Evolutionary conservation across 2,797 vertebrate species (phyloP).

Genomic region (Arctocebus calabarensis): DNA sequence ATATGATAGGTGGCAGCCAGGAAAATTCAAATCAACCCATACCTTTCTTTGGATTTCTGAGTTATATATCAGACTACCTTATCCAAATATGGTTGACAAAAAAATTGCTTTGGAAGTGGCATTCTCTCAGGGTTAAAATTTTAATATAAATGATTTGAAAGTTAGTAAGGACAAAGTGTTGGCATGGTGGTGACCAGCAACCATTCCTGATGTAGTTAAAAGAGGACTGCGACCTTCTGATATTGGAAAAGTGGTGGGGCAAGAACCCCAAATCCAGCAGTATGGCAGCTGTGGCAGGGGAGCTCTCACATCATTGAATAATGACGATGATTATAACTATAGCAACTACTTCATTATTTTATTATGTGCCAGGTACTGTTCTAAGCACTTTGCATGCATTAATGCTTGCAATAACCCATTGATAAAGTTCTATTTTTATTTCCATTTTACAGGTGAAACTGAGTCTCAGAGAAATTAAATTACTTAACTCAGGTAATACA

Average conservation of each 20-base stretch:
- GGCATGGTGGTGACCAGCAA: neutral
- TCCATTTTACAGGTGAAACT: neutral
- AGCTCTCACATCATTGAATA: neutral
- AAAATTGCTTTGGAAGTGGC: neutral
- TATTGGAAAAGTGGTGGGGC: neutral
- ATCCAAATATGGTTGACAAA: neutral
- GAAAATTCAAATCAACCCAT: neutral
- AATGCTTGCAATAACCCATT: neutral
- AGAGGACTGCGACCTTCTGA: neutral
- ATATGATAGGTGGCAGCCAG: neutral
- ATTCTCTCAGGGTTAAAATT: neutral
- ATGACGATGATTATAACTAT: neutral
- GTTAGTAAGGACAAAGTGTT: neutral
- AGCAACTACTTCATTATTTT: neutral
- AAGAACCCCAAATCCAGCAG: neutral
- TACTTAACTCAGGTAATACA: neutral
- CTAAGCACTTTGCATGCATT: neutral
- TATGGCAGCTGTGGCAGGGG: neutral
- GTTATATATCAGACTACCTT: neutral
- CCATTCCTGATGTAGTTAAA: neutral
- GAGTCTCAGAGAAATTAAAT: neutral
- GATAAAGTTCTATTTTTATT: neutral
- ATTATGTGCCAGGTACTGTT: neutral
- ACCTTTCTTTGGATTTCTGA: neutral
- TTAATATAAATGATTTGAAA: neutral